These are phyloP conservation scores for Euplagia quadripunctaria DNA, from an alignment of 2,888 invertebrate genomes.

Conservation along the genomic window DNA sequence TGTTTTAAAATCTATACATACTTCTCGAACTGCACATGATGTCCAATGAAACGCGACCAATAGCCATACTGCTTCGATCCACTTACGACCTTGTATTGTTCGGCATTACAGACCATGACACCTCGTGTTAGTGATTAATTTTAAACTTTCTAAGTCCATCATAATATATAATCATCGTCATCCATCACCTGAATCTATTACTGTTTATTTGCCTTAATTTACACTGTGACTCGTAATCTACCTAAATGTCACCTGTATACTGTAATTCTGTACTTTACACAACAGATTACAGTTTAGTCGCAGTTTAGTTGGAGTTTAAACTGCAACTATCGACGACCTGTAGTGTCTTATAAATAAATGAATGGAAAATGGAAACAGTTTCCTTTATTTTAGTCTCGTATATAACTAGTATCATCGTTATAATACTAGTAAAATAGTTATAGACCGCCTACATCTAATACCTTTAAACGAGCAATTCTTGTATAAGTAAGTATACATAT, in stretches of 20 bases:
- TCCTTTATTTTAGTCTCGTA: too few species aligned
- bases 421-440: too few species aligned
- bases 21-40: background rate
- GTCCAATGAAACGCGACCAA: background rate
- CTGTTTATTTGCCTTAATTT: conserved; percentile 17
- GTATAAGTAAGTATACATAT: too few species aligned
- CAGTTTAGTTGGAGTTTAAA: too few species aligned
- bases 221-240: background rate
- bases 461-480: too few species aligned
- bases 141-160: conserved; percentile 14
- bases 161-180: conserved; percentile 1
- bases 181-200: conserved; percentile 14
- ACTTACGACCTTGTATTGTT: background rate
- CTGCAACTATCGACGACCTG: too few species aligned
- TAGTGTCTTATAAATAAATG: too few species aligned
- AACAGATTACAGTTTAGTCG: too few species aligned
- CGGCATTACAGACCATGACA: conserved; percentile 3
- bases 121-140: conserved; percentile 10
- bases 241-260: conserved; percentile 5
- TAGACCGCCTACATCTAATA: too few species aligned
- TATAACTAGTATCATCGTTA: too few species aligned
- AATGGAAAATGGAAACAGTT: too few species aligned
- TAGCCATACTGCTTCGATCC: background rate
- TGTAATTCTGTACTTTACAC: background rate
- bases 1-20: background rate